Evolutionary conservation across 2,888 invertebrate species (phyloP).

Genomic region (Machimus rusticus): DNA sequence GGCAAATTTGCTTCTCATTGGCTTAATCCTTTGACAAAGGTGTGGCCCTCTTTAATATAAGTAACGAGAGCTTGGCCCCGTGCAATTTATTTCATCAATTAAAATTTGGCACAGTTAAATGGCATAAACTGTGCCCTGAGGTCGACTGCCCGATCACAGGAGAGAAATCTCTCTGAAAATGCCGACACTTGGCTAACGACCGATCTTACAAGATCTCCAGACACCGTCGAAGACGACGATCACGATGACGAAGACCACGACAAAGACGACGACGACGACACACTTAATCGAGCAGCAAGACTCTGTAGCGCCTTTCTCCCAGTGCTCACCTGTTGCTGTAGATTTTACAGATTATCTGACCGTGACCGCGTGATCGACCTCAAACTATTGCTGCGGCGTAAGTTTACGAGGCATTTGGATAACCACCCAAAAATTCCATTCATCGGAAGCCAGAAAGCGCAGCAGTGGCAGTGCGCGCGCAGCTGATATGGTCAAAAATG

Average conservation of each 20-base stretch:
- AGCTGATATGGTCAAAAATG: neutral
- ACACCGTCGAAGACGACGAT: neutral
- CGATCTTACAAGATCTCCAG: neutral
- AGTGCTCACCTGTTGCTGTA: conserved; percentile 1
- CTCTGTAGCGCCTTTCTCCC: neutral
- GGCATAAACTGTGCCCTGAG: neutral
- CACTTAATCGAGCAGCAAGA: neutral
- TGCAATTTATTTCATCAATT: neutral
- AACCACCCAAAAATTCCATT: conserved; percentile 26
- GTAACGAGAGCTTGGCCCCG: neutral
- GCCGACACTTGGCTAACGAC: neutral
- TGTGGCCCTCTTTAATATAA: neutral
- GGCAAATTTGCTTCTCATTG: neutral
- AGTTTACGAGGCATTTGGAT: conserved; percentile 13
- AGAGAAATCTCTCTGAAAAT: neutral
- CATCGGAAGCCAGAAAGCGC: neutral
- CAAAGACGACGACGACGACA: neutral
- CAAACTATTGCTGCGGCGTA: conserved; percentile 3
- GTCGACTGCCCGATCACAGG: neutral
- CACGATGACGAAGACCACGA: neutral
- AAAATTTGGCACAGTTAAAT: conserved; percentile 7
- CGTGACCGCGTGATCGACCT: conserved; percentile 21
- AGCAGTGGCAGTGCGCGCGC: neutral
- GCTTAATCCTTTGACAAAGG: neutral
- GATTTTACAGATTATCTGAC: conserved; percentile 1